Evolutionary conservation across 2,888 invertebrate species (phyloP), one percentile per base, ranked within the genome.

Genomic region (Micoletzkya japonica): DNA sequence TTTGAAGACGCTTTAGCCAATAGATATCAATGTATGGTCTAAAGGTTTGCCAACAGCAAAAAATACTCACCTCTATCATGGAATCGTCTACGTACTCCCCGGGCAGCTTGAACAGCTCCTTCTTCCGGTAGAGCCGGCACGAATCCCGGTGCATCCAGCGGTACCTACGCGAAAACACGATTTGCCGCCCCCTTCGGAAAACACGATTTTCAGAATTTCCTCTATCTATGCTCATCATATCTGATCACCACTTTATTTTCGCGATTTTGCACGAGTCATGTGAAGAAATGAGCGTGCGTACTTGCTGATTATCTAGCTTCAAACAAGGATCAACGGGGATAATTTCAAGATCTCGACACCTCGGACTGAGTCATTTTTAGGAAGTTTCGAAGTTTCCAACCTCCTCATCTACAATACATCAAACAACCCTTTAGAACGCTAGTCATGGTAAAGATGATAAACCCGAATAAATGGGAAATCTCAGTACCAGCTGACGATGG

Each of bases 141-240:
- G 77, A 76, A 70, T 84, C 84, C 24, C 82, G 74, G 69, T 82
- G 78, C 79, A 84, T 74, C 84, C 84, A 84, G 14, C 83, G 77
- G 70, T 82, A 82, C 71, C 71, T 71, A 44, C 26, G 39, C 56
- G n/a, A 52, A 26, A 24, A 24, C 37, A 28, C 32, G 34, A 57
- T 2, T 20, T 30, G 28, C 28, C 56, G 28, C 56, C 1, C 17
- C 10, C 39, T 10, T 10, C 10, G 17, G 39, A 39, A 39, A 39
- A 17, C 7, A 17, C 7, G 39, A 39, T 39, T 39, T 7, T 17
- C 7, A 17, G 10, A 39, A 39, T 7, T 17, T 10, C 39, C 10
- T 10, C 39, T 39, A 7, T 7, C 17, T 7, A 7, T 10, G 39
- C 39, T 10, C 39, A 39, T 39, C 10, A 39, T 17, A 39, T 39